A percentile compares a stretch with the other conserved stretches of the same genome.
phyloP scores from a whole-genome alignment of 2,888 invertebrate genomes.

The Phanerotoma sp. region DNA sequence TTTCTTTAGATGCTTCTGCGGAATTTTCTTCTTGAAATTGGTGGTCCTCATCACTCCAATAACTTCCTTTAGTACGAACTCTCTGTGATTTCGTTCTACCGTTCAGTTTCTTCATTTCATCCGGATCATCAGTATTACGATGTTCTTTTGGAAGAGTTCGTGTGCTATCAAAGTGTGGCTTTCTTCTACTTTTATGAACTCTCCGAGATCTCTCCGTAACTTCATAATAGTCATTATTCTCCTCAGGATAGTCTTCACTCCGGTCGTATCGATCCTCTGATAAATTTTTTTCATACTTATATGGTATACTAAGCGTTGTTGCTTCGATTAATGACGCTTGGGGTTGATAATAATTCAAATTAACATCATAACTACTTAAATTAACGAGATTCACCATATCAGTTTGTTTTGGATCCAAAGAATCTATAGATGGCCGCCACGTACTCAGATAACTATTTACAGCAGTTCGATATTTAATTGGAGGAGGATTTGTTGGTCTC shows the following conservation, averaged over 20 bases:
- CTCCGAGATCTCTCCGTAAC: constrained; percentile 44
- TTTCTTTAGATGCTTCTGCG: constrained; percentile 33
- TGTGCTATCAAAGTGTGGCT: constrained; percentile 38
- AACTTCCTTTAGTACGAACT: constrained; percentile 35
- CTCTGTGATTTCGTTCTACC: constrained; percentile 39
- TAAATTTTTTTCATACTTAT: constrained; percentile 13
- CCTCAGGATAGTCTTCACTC: constrained; percentile 44
- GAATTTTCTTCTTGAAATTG: constrained; percentile 35
- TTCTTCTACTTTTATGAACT: constrained; percentile 42
- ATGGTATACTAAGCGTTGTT: constrained; percentile 24
- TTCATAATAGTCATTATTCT: constrained; percentile 46
- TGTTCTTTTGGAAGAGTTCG: constrained; percentile 50
- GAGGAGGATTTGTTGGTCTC: constrained; percentile 29
- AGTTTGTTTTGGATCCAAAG: no score
- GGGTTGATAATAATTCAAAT: constrained; percentile 27
- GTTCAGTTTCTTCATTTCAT: constrained; percentile 37
- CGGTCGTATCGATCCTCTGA: constrained; percentile 37
- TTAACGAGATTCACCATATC: no score
- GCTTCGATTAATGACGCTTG: constrained; percentile 4
- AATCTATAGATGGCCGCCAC: no score
- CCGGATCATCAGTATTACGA: constrained; percentile 33
- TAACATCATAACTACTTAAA: no score
- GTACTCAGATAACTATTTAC: no score
- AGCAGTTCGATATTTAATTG: constrained; percentile 35
- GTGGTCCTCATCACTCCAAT: constrained; percentile 41